A percentile compares a stretch with the other conserved stretches of the same genome.
These are phyloP conservation scores for Phortica okadai DNA, from an alignment of 2,888 invertebrate species.

Conservation along the genomic window DNA sequence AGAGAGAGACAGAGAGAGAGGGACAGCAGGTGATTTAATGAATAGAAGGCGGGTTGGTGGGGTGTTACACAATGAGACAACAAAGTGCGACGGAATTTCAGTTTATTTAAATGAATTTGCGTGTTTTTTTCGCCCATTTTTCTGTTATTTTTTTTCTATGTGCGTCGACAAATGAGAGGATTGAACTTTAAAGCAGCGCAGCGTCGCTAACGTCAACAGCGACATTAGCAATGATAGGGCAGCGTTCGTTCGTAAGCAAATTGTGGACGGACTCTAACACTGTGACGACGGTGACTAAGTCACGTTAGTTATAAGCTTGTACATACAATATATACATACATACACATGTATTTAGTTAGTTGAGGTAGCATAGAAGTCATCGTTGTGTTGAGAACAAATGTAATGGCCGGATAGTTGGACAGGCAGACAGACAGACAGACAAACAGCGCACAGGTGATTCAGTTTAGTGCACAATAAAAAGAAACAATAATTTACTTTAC, in stretches of 20 bases:
- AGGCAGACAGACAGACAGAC: background rate
- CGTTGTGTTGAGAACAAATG: background rate
- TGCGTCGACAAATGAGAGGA: slow-evolving; percentile 25
- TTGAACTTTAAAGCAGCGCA: slow-evolving; percentile 37
- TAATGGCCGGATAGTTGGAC: background rate
- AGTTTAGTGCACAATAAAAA: background rate
- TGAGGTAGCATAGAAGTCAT: background rate
- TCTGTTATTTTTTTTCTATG: background rate
- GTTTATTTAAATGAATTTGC: background rate
- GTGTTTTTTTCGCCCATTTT: background rate
- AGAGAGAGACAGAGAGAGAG: slow-evolving; percentile 7
- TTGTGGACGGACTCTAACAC: slow-evolving; percentile 12
- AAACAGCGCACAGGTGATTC: slow-evolving; percentile 7
- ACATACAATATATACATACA: background rate
- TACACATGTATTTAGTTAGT: background rate
- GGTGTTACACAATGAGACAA: background rate
- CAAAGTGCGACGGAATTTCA: slow-evolving; percentile 31
- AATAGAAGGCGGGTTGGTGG: background rate
- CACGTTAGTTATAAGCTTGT: background rate
- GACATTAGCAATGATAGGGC: background rate
- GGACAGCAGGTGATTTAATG: slow-evolving; percentile 40
- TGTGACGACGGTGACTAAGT: background rate
- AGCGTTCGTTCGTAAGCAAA: background rate
- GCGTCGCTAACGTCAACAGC: background rate
- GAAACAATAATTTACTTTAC: background rate